Evolutionary conservation across 2,888 invertebrate species (phyloP), one percentile per base, ranked within the genome.

Genomic region (Tinea semifulvella): DNA sequence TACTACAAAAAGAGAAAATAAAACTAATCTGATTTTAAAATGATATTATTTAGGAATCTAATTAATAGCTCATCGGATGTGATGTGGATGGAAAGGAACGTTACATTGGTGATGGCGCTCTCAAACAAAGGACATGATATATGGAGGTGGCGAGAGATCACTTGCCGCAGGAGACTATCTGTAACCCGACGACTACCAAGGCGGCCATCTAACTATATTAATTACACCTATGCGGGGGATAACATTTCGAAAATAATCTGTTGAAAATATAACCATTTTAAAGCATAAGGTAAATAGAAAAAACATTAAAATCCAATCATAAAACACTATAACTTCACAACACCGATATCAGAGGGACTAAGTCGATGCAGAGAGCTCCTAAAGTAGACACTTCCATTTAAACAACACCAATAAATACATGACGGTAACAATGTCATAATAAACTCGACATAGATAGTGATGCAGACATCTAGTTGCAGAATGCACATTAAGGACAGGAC

Each of bases 381-480:
- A 40, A 40, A 38, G 19, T 36, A 19, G 39, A 39, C 39, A 39
- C 11, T 13, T 28, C 39, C 25, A 42, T 65, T 68, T 71, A 63
- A 67, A 77, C 77, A 79, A 76, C 74, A 77, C 63, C 74, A 74
- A 76, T 70, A 71, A 72, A 71, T 64, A 68, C 65, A 72, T 55
- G 63, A 73, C 75, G 74, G 71, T 68, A 74, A 57, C 14, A 56
- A 65, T 70, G 60, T 72, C 66, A 68, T 70, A 57, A 64, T 64
- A 60, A 65, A 62, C 69, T 72, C 61, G 63, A 60, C 80, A n/a
- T n/a, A n/a, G n/a, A 76, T 60, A 73, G 74, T 74, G 70, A 75
- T 72, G 68, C 74, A 70, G 71, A 76, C 73, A 76, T 70, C 79
- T 79, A 80, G 76, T 70, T 76, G n/a, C n/a, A n/a, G n/a, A n/a